Evolutionary conservation across 2,888 invertebrate species (phyloP), one percentile per base, ranked within the genome.

Genomic region (Elmis aenea): DNA sequence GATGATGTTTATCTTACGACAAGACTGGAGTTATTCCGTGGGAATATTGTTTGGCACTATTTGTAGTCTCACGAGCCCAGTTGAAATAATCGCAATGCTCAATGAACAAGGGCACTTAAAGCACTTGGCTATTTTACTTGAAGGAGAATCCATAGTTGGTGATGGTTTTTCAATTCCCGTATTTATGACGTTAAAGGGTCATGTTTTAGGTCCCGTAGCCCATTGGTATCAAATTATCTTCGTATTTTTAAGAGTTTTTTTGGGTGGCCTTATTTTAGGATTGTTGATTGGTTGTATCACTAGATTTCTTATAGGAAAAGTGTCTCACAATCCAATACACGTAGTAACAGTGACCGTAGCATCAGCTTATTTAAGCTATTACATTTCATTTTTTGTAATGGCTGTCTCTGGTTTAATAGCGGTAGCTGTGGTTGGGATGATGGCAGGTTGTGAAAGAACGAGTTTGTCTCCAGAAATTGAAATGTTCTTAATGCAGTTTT

Each of bases 141-240:
- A 42, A 33, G 37, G 41, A 10, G 41, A 42, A 25, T 10, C 28
- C n/a, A 14, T 42, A 12, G 20, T 42, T 8, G 37, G 37, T 2
- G 29, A 29, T 30, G 26, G 26, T 9, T 29, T 29, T 3, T 28
- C 27, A 3, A 23, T 42, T 4, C 37, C 37, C 12, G 10, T 42
- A 8, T 28, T 23, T 26, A 10, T 22, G 5, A 25, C 37, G 13
- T 5, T 31, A 8, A 3, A 35, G 3, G 31, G 31, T 13, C 10
- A 35, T 2, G 12, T 40, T 3, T 15, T 35, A 12, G 14, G 12
- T 3, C 5, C 15, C 10, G 22, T 35, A 5, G 13, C 10, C 2
- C 8, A 9, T 9, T 30, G 30, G 26, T 34, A 40, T 16, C 23
- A 33, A 5, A 6, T 33, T 21, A 0, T 18, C 2, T 16, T 32